Evolutionary conservation across 2,888 invertebrate species (phyloP), one percentile per base, ranked within the genome.

Genomic region (Onchidella celtica): DNA sequence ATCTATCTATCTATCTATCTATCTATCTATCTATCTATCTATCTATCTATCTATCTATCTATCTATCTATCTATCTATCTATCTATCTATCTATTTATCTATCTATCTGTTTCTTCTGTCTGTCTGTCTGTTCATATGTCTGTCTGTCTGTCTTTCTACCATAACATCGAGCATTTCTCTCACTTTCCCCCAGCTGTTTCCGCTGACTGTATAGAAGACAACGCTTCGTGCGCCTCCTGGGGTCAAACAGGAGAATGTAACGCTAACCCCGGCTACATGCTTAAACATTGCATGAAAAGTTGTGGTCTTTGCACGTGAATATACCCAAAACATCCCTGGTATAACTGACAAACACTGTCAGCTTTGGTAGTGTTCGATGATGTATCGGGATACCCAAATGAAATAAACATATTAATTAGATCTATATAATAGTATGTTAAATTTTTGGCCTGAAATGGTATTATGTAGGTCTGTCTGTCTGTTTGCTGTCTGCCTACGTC

Each of bases 1-100:
- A 32, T n/a, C 21, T 29, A 70, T 27, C 38, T 27, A 3, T 29
- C 79, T 55, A 21, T 63, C 55, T 36, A 68, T 55, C 40, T 75
- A 21, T 68, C 72, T 34, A 27, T 40, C 0, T 17, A 47, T 6
- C 9, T 47, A 17, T 47, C 47, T 47, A 17, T 47, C 47, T 47
- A 47, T 47, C 47, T 72, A 70, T 11, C 59, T 14, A 21, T 70
- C 59, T 40, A 36, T 6, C 47, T 57, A n/a, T n/a, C 70, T 24
- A 34, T 21, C 47, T 11, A 47, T 11, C n/a, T n/a, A n/a, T n/a
- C n/a, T n/a, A n/a, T n/a, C n/a, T n/a, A n/a, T n/a, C n/a, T n/a
- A n/a, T n/a, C n/a, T n/a, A n/a, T n/a, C n/a, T n/a, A n/a, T n/a
- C n/a, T n/a, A 47, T 17, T 11, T 47, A 11, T 17, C 47, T 11